Evolutionary conservation across 2,797 vertebrate species (phyloP).

Genomic region (Pseudochirops cupreus): DNA sequence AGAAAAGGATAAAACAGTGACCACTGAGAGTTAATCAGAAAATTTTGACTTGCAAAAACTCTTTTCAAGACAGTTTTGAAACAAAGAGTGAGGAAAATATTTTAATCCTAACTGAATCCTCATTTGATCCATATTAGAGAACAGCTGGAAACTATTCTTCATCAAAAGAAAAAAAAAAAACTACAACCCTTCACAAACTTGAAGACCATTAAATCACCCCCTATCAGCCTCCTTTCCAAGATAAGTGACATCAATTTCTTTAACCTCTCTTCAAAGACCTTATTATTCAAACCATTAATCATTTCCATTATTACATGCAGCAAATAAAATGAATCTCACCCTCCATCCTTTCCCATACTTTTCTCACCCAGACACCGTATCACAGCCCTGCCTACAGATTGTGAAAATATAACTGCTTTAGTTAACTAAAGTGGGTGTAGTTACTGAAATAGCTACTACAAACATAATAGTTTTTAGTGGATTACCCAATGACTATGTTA

Average conservation of each 20-base stretch:
- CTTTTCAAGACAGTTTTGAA: conserved; percentile 22
- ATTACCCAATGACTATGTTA: not conserved
- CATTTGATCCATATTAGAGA: conserved; percentile 7
- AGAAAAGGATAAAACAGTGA: not conserved
- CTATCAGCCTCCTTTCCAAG: not conserved
- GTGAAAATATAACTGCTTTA: not conserved
- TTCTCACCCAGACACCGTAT: not conserved
- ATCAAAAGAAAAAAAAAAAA: not conserved
- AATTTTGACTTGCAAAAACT: not conserved
- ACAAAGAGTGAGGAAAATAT: not conserved
- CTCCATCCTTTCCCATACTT: not conserved
- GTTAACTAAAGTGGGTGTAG: not conserved
- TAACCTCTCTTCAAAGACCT: not conserved
- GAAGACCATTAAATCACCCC: not conserved
- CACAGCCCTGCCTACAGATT: not conserved
- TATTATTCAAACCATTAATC: not conserved
- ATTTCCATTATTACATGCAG: not conserved
- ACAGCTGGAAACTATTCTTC: not conserved
- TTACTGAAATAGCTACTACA: not conserved
- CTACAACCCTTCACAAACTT: not conserved
- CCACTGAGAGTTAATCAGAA: not conserved
- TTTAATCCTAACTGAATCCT: conserved; percentile 6
- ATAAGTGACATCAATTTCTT: not conserved
- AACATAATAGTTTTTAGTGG: not conserved
- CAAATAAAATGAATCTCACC: not conserved